Evolutionary conservation across 2,113 vertebrate species (phyloP).

Genomic region (Amphiprion percula): DNA sequence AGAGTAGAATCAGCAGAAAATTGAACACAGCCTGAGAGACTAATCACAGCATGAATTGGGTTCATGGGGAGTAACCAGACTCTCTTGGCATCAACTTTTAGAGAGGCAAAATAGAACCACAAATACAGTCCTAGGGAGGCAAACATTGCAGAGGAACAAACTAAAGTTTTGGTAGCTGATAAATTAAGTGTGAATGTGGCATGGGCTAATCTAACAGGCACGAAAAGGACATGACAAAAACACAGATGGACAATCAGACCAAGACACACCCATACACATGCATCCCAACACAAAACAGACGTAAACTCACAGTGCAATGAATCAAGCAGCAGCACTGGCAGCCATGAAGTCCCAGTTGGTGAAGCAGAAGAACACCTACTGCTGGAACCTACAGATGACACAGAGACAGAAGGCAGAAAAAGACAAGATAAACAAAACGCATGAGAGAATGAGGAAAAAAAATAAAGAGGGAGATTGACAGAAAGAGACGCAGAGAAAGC

Average conservation of each 20-base stretch:
- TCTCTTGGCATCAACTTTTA: conserved; percentile 15
- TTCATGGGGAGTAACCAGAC: conserved; percentile 19
- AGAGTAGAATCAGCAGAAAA: conserved; percentile 36
- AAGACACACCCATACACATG: neutral
- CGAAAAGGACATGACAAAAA: conserved; percentile 4
- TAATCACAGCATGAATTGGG: conserved; percentile 33
- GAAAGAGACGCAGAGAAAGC: neutral
- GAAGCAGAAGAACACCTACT: conserved; percentile 38
- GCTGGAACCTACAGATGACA: conserved; percentile 52
- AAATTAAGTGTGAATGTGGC: conserved; percentile 9
- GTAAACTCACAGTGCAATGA: conserved; percentile 55
- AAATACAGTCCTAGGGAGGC: conserved; percentile 6
- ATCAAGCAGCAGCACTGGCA: conserved; percentile 52
- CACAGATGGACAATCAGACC: conserved; percentile 30
- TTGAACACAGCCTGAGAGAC: conserved; percentile 31
- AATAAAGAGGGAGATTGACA: neutral
- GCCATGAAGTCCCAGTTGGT: conserved; percentile 61
- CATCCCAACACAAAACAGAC: conserved; percentile 10
- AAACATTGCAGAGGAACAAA: neutral
- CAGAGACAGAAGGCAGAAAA: conserved; percentile 31
- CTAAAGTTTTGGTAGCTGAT: neutral
- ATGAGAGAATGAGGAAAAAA: neutral
- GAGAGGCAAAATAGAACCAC: conserved; percentile 11
- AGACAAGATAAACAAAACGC: conserved; percentile 8
- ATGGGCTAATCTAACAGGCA: conserved; percentile 13